Base-by-base conservation (phyloP, 2,888 invertebrate species). In the Alloscopus bannaensis region DNA sequence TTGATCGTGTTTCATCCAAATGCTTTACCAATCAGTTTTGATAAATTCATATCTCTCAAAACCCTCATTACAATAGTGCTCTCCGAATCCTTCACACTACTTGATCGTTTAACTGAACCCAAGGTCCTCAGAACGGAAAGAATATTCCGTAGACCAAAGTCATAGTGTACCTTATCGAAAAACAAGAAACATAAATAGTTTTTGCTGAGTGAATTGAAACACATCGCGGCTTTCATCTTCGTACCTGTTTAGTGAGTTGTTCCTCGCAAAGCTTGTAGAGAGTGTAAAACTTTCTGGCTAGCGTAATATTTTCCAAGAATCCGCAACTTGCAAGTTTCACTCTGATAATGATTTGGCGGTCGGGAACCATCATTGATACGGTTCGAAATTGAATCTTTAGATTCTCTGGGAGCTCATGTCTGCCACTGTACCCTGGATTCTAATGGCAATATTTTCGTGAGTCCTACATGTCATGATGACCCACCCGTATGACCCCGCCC, bases 21-120 rank as follows among this genome's bases (percentile, higher is more conserved):
- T 45, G 6, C 18, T 31, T 40, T 86, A 89, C 91, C 90, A 85
- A 97, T 98, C 65, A 98, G 90, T 89, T 98, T 98, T 2, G 98
- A 98, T 20, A 98, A 90, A 90, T 98, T 98, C 98, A 98, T 98
- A 88, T 98, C 98, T 84, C 98, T 90, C 42, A 98, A 90, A 13
- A 98, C 97, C 87, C 97, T 90, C 98, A 98, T 98, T 16, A 98
- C 98, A 84, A 97, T 98, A 16, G 96, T 97, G 87, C 96, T 95
- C 89, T 98, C 98, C 50, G 94, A 93, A 89, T 98, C 98, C 89
- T 95, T 95, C 1, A 57, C 62, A 8, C 93, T 93, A 89, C 97
- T 97, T 8, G 94, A 92, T 81, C 98, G 91, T 88, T 98, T 98
- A 0, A 96, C 93, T 0, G 97, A 95, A 6, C 98, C 98, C 18